Percentiles rank a stretch among this genome's conserved stretches.
Evolutionary conservation across 2,888 invertebrate species (phyloP).

Genomic region (Anorthoa munda): DNA sequence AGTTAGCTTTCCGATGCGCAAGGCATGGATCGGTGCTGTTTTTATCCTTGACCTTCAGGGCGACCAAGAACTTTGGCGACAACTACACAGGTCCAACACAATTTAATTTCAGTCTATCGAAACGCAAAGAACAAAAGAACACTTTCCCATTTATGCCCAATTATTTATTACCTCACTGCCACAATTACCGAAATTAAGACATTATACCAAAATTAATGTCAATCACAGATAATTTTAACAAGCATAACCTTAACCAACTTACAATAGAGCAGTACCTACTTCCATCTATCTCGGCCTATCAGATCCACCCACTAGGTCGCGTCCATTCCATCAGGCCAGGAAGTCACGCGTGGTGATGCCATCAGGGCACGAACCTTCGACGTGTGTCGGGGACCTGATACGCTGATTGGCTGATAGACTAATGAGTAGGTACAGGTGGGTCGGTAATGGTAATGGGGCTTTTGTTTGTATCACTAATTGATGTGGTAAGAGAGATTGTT

Average conservation of each 20-base stretch:
- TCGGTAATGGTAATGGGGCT: constrained; percentile 14
- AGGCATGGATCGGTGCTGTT: too few species aligned
- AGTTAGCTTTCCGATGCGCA: too few species aligned
- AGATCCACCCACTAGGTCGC: constrained; percentile 49
- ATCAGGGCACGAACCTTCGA: constrained; percentile 63
- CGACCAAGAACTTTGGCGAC: too few species aligned
- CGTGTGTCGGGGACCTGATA: constrained; percentile 56
- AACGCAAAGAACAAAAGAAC: not conserved
- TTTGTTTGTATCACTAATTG: constrained; percentile 32
- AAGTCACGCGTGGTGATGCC: constrained; percentile 65
- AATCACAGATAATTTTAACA: constrained; percentile 22
- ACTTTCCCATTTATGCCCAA: not conserved
- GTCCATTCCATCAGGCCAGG: constrained; percentile 49
- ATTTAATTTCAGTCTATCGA: too few species aligned
- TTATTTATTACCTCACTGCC: not conserved
- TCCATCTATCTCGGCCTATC: constrained; percentile 41
- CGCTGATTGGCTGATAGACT: constrained; percentile 49
- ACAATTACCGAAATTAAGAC: not conserved
- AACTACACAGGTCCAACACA: too few species aligned
- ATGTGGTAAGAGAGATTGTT: not conserved
- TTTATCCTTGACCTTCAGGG: too few species aligned
- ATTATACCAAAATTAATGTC: not conserved
- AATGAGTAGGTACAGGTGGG: constrained; percentile 59
- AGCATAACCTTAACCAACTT: constrained; percentile 5
- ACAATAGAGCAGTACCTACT: not conserved